Evolutionary conservation across 2,888 invertebrate species (phyloP), one percentile per base, ranked within the genome.

Genomic region (Steinernema hermaphroditum): DNA sequence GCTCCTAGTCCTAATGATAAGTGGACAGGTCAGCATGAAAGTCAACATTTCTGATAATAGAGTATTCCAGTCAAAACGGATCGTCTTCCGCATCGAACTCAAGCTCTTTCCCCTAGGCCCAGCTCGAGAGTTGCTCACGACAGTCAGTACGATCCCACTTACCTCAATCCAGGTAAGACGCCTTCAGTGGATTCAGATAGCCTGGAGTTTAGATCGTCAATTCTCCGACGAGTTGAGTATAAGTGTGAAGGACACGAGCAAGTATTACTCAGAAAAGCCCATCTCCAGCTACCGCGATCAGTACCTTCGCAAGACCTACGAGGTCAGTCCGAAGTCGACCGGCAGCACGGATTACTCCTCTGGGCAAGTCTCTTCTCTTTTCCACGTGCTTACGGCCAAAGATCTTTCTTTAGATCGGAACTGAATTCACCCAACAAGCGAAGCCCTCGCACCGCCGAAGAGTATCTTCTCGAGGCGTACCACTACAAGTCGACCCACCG

Each of bases 251-350:
- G 54, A 54, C 27, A 19, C 54, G 54, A 54, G 27, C 54, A 54
- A 54, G 54, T 54, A 54, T 22, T 54, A 54, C 27, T 88, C 87
- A 83, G 89, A 89, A 73, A 96, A 91, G 44, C 96, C 89, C 16
- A 94, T 92, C 77, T 96, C 88, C 1, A 96, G 88, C 89, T 76
- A 88, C 87, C 0, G 95, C 92, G 9, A 93, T 92, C 19, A 86
- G 80, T 73, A 91, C 86, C 0, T 94, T 91, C 68, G 89, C 88
- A 54, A 54, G 16, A 27, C 54, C 27, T 54, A 54, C 54, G 24
- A 54, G 2, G 24, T 9, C 24, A 54, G 54, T 24, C 54, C 54
- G 19, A 54, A 54, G 27, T 54, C 54, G 24, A 54, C 54, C 27
- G 54, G 54, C 6, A 54, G 54, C 54, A 54, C 54, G n/a, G 54